Evolutionary conservation across 2,888 invertebrate genomes (phyloP).

Genomic region (Antheraea yamamai): DNA sequence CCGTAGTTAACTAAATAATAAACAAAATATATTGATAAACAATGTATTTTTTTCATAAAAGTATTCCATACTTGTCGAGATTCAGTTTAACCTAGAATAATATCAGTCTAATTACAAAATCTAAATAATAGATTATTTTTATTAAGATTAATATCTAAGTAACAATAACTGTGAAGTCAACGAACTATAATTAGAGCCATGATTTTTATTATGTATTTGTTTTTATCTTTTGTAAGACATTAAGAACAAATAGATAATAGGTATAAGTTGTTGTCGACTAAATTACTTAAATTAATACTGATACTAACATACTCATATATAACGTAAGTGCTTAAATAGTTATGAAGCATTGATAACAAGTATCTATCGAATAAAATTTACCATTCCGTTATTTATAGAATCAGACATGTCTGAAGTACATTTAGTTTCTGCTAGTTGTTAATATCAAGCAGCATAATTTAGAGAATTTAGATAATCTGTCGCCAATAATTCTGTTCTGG

Average conservation of each 20-base stretch:
- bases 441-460: no score
- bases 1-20: background rate
- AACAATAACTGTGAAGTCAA: background rate
- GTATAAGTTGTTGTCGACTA: background rate
- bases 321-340: background rate
- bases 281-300: slow-evolving; percentile 5
- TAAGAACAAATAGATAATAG: background rate
- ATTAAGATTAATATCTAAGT: slow-evolving; percentile 1
- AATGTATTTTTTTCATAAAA: slow-evolving; percentile 5
- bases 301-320: background rate
- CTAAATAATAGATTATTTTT: slow-evolving; percentile 8
- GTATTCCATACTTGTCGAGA: slow-evolving; percentile 11
- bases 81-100: slow-evolving; percentile 18
- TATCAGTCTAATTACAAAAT: slow-evolving; percentile 20
- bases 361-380: background rate
- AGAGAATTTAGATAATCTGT: no score
- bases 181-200: background rate
- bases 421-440: no score
- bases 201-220: background rate
- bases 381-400: background rate
- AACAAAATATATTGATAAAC: slow-evolving; percentile 5
- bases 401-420: background rate
- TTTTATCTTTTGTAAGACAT: background rate
- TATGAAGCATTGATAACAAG: background rate
- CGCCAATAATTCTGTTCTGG: no score